These are phyloP conservation scores for Drosophila algonquin DNA, from an alignment of 2,888 invertebrate species.

Conservation along the genomic window DNA sequence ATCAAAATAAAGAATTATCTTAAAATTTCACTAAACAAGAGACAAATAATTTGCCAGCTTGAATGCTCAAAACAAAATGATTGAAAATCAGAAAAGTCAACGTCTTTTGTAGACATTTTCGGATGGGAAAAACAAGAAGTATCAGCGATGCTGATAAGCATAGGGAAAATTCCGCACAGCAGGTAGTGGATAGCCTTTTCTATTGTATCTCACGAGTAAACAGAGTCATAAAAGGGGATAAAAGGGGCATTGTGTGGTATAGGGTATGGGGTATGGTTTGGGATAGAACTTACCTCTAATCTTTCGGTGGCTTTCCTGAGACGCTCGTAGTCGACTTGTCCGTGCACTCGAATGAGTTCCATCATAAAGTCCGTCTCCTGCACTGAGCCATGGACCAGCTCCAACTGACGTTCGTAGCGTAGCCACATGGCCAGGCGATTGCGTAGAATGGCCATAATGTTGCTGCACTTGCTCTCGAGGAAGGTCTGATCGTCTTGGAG, in stretches of 20 bases:
- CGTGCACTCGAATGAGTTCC: constrained; percentile 92
- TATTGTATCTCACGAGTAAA: constrained; percentile 10
- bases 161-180: constrained; percentile 19
- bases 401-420: constrained; percentile 90
- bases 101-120: background rate
- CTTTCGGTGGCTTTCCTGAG: constrained; percentile 92
- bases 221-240: constrained; percentile 32
- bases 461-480: constrained; percentile 89
- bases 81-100: background rate
- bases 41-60: background rate
- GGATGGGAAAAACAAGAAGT: background rate
- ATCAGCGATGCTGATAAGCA: constrained; percentile 24
- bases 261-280: background rate
- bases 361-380: constrained; percentile 95
- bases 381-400: constrained; percentile 91
- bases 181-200: constrained; percentile 43
- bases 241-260: background rate
- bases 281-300: constrained; percentile 89
- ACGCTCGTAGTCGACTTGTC: constrained; percentile 92
- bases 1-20: background rate
- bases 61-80: background rate
- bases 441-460: constrained; percentile 87
- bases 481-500: constrained; percentile 90
- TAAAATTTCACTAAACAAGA: background rate
- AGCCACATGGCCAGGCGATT: constrained; percentile 89